These are phyloP conservation scores for Tipula helvola DNA, from an alignment of 2,888 invertebrate genomes.

Conservation along the genomic window DNA sequence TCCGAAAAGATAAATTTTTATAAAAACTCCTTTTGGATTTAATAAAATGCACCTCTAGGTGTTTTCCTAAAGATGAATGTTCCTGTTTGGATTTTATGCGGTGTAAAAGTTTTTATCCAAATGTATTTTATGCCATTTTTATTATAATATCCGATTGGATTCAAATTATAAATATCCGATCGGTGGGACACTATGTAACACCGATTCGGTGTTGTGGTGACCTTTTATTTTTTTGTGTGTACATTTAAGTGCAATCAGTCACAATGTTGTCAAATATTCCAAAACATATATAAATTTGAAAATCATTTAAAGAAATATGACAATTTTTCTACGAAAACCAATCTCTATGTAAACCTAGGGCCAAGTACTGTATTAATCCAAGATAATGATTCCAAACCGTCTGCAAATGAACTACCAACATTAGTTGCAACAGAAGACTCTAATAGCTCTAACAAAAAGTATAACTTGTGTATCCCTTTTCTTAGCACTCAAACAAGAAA, in stretches of 20 bases:
- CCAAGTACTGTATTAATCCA: neutral
- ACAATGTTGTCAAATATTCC: neutral
- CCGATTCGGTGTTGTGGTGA: too few species aligned
- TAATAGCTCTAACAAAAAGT: neutral
- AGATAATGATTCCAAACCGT: neutral
- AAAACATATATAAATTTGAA: neutral
- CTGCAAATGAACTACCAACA: neutral
- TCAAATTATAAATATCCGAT: too few species aligned
- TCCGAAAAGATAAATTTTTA: too few species aligned
- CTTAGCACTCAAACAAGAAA: neutral
- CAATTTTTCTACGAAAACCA: neutral
- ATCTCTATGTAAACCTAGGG: neutral
- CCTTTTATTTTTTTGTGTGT: too few species aligned
- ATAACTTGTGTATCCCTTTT: neutral
- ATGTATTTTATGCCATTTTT: too few species aligned
- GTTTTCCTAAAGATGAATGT: too few species aligned
- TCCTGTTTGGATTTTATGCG: too few species aligned
- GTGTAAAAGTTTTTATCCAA: too few species aligned
- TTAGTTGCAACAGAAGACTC: neutral
- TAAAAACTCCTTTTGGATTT: too few species aligned
- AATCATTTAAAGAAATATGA: neutral
- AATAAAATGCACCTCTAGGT: too few species aligned
- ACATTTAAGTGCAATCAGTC: neutral
- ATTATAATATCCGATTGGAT: too few species aligned
- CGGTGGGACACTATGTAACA: too few species aligned